Evolutionary conservation across 1,140 invertebrate genomes (phyloP).

Genomic region (Metaphire vulgaris): DNA sequence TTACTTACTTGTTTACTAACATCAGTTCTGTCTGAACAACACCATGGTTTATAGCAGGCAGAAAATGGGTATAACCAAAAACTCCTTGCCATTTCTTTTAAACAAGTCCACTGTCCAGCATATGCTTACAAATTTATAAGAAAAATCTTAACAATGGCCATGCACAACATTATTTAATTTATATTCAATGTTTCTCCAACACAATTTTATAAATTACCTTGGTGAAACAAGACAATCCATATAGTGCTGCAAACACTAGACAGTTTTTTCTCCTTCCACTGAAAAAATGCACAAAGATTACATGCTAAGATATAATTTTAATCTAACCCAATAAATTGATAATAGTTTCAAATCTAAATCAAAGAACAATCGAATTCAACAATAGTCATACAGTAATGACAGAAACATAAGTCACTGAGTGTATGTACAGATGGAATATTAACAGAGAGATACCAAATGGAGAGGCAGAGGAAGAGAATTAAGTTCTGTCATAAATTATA

Average conservation of each 20-base stretch:
- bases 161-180: too few relatives aligned
- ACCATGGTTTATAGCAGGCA: too few relatives aligned
- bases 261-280: conserved; percentile 55
- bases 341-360: background rate
- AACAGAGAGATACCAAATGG: background rate
- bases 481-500: background rate
- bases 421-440: background rate
- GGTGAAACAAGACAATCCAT: conserved; percentile 61
- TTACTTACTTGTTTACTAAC: too few relatives aligned
- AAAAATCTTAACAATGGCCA: too few relatives aligned
- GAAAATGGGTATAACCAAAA: too few relatives aligned
- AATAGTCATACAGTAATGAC: background rate
- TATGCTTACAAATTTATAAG: too few relatives aligned
- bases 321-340: background rate
- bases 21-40: too few relatives aligned
- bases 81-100: too few relatives aligned
- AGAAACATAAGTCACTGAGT: background rate
- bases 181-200: too few relatives aligned
- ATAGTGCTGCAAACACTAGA: conserved; percentile 61
- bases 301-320: background rate
- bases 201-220: too few relatives aligned
- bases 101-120: too few relatives aligned
- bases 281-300: conserved; percentile 22
- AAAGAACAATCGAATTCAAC: background rate
- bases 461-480: too few relatives aligned